These are phyloP conservation scores for Lethenteron camtschaticum DNA, from an alignment of 2,113 vertebrate species.

Conservation along the genomic window DNA sequence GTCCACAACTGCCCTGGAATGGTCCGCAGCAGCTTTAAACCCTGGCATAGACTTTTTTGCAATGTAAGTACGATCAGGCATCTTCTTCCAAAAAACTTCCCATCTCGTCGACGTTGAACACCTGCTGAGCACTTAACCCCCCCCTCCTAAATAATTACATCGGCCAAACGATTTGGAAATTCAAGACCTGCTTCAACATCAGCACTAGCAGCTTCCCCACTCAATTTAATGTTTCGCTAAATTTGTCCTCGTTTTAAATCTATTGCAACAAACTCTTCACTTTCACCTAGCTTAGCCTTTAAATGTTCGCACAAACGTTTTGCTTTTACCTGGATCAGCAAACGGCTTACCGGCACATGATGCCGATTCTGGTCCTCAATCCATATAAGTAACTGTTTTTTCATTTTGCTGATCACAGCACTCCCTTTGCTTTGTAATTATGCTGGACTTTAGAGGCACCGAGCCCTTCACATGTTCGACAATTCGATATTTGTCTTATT, in stretches of 20 bases:
- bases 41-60: constrained; percentile 8
- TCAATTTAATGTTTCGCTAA: constrained; percentile 10
- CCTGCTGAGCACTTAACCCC: constrained; percentile 5
- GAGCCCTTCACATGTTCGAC: neutral
- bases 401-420: neutral
- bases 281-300: neutral
- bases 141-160: constrained; percentile 7
- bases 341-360: neutral
- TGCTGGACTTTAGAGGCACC: neutral
- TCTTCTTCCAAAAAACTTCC: constrained; percentile 13
- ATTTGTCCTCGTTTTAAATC: constrained; percentile 10
- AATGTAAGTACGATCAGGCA: constrained; percentile 10
- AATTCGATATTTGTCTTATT: neutral
- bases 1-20: constrained; percentile 1
- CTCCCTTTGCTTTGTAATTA: neutral
- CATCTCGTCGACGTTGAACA: constrained; percentile 13
- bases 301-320: neutral
- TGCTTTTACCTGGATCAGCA: neutral
- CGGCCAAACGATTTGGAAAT: neutral
- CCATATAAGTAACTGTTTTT: neutral
- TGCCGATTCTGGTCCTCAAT: neutral
- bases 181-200: constrained; percentile 2
- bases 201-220: neutral
- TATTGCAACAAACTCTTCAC: constrained; percentile 6
- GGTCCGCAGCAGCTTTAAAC: constrained; percentile 9